Evolutionary conservation across 2,113 vertebrate genomes (phyloP).

Genomic region (Catagonus wagneri): DNA sequence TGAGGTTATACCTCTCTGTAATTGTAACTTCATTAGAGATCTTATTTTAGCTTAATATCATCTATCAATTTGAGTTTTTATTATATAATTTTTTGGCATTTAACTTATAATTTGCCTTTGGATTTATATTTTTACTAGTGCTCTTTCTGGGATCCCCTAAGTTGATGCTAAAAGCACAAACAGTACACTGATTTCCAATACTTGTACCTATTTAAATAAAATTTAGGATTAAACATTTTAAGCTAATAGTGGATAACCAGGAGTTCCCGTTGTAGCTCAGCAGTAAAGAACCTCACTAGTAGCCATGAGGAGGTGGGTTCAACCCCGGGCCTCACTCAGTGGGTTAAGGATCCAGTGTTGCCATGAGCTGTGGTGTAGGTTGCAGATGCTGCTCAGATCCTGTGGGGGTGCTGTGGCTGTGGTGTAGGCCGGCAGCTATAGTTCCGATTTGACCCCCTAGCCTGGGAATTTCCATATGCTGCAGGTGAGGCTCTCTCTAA

Average conservation of each 20-base stretch:
- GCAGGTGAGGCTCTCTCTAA: too few species aligned
- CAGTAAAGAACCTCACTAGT: too few species aligned
- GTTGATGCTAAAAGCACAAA: conserved; percentile 10
- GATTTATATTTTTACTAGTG: conserved; percentile 34
- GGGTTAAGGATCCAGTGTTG: too few species aligned
- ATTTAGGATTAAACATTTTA: conserved; percentile 32
- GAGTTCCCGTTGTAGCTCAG: too few species aligned
- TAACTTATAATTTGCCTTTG: conserved; percentile 33
- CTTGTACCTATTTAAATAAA: conserved; percentile 16
- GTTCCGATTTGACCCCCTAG: too few species aligned
- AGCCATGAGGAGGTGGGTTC: too few species aligned
- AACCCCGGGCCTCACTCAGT: too few species aligned
- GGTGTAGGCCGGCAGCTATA: too few species aligned
- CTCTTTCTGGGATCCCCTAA: background rate
- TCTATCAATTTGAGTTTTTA: conserved; percentile 40
- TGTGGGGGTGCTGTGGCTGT: too few species aligned
- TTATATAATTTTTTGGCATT: background rate
- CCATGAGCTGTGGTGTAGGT: too few species aligned
- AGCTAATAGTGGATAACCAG: background rate
- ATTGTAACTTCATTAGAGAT: background rate
- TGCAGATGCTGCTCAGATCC: too few species aligned
- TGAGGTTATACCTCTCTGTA: background rate
- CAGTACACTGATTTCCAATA: background rate
- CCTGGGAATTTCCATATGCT: too few species aligned
- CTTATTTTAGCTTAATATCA: conserved; percentile 5